phyloP scores from a whole-genome alignment of 2,113 vertebrate genomes.

The Syrrhaptes paradoxus region DNA sequence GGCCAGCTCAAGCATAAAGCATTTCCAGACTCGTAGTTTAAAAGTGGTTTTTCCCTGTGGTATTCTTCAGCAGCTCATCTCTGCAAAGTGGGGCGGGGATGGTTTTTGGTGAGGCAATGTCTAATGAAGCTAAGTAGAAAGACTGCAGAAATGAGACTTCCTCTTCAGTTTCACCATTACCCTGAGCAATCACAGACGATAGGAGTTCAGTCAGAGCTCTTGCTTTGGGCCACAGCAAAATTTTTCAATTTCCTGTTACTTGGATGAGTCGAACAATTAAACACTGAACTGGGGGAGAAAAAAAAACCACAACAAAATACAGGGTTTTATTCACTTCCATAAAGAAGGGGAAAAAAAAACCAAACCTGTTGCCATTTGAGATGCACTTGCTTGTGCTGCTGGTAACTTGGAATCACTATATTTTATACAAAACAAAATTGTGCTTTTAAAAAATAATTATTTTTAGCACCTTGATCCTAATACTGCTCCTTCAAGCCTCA shows the following conservation, averaged over 20 bases:
- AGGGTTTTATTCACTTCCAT: neutral
- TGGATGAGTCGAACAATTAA: neutral
- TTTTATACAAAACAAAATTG: neutral
- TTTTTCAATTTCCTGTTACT: neutral
- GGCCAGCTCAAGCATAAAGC: neutral
- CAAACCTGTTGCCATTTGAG: neutral
- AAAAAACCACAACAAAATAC: neutral
- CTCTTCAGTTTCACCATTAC: neutral
- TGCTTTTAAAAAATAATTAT: neutral
- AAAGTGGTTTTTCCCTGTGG: neutral
- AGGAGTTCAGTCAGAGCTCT: neutral
- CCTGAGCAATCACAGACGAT: accelerated
- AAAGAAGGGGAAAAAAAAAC: neutral
- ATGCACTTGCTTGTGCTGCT: neutral
- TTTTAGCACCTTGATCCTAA: neutral
- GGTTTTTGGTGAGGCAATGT: neutral
- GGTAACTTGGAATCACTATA: neutral
- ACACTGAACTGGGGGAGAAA: neutral
- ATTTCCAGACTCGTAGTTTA: neutral
- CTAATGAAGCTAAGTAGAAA: neutral
- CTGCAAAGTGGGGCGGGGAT: neutral
- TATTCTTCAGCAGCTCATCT: neutral
- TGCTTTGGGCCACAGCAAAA: neutral
- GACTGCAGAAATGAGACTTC: neutral
- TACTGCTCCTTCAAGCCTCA: neutral